phyloP scores from a whole-genome alignment of 2,797 vertebrate genomes.

The Anabacerthia variegaticeps region DNA sequence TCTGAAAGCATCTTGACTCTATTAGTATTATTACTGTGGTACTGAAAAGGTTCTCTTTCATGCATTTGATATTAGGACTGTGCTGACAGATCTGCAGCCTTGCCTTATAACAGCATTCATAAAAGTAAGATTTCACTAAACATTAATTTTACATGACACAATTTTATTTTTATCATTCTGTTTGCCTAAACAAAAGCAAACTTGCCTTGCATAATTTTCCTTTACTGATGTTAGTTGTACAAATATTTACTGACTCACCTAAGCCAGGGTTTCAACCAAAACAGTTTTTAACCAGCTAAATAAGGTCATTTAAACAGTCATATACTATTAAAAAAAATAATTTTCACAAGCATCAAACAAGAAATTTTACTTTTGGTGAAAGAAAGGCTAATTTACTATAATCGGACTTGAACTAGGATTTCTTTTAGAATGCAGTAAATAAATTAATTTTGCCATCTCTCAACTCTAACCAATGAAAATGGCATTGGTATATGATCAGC shows the following conservation, averaged over 20 bases:
- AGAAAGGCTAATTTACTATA: not conserved
- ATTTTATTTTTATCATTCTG: conserved; percentile 59
- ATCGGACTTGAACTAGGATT: not conserved
- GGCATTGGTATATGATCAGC: not conserved
- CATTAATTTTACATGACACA: not conserved
- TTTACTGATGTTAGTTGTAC: conserved; percentile 29
- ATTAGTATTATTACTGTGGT: not conserved
- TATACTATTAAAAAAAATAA: not conserved
- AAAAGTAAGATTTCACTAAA: conserved; percentile 19
- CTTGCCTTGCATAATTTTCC: conserved; percentile 37
- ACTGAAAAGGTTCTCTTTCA: not conserved
- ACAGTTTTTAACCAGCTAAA: conserved; percentile 10
- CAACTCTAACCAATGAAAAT: not conserved
- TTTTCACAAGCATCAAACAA: not conserved
- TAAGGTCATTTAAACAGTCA: not conserved
- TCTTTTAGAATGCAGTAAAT: not conserved
- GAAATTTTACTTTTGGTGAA: not conserved
- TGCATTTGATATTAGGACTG: not conserved
- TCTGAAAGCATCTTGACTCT: not conserved
- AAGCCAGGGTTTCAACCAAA: conserved; percentile 1
- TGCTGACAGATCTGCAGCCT: not conserved
- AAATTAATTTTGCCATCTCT: not conserved
- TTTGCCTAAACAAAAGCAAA: conserved; percentile 67
- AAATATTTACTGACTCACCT: conserved; percentile 60
- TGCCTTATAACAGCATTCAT: not conserved